phyloP scores from a whole-genome alignment of 2,113 vertebrate genomes.

The Colinus virginianus region DNA sequence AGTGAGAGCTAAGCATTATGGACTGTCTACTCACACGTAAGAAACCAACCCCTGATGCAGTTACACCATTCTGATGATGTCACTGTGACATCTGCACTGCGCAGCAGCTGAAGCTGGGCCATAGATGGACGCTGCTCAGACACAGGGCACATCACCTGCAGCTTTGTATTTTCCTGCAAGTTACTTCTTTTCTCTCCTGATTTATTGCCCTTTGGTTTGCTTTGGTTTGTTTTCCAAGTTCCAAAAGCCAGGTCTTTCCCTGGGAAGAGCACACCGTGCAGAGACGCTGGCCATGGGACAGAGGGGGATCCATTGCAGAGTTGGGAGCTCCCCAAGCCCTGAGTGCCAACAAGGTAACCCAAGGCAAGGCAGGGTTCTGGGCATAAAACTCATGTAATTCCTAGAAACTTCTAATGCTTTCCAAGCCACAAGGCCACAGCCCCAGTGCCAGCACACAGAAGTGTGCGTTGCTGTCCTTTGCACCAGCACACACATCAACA shows the following conservation, averaged over 20 bases:
- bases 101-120: neutral
- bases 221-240: neutral
- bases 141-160: neutral
- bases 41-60: neutral
- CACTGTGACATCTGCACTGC: neutral
- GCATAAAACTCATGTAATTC: conserved; percentile 66
- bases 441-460: neutral
- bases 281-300: neutral
- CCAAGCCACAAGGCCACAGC: conserved; percentile 2
- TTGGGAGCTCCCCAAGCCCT: conserved; percentile 33
- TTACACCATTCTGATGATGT: neutral
- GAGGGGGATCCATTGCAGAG: conserved; percentile 57
- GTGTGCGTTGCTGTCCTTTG: neutral
- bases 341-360: conserved; percentile 66
- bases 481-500: neutral
- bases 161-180: neutral
- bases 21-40: neutral
- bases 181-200: neutral
- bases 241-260: neutral
- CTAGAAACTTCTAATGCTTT: neutral
- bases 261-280: neutral
- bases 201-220: neutral
- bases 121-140: neutral
- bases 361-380: conserved; percentile 47
- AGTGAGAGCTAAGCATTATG: neutral